phyloP scores from a whole-genome alignment of 2,113 vertebrate genomes.

The Rutilus rutilus region DNA sequence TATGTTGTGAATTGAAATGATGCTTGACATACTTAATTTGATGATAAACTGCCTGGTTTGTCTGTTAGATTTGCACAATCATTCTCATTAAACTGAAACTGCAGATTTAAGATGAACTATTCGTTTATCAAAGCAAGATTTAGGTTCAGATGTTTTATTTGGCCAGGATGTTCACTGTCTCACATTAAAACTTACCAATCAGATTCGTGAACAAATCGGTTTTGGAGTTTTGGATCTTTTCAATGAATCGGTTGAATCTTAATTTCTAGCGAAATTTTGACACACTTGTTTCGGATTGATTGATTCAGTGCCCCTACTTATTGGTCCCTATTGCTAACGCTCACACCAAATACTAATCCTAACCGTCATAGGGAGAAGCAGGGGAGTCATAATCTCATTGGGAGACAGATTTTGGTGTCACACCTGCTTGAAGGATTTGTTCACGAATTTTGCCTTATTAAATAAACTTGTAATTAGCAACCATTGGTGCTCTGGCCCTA shows the following conservation, averaged over 20 bases:
- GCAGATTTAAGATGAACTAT: not conserved
- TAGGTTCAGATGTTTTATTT: not conserved
- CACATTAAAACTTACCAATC: not conserved
- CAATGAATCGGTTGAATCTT: not conserved
- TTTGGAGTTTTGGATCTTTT: not conserved
- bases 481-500: too few relatives aligned
- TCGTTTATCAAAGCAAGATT: not conserved
- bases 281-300: too few relatives aligned
- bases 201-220: not conserved
- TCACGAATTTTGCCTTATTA: too few relatives aligned
- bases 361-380: too few relatives aligned
- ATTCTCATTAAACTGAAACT: constrained; percentile 1
- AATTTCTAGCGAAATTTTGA: too few relatives aligned
- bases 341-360: too few relatives aligned
- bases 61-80: not conserved
- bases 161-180: not conserved
- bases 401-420: too few relatives aligned
- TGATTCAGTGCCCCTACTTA: too few relatives aligned
- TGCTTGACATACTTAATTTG: not conserved
- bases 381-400: too few relatives aligned
- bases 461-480: not conserved
- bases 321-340: too few relatives aligned
- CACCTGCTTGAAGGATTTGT: not conserved
- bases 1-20: not conserved
- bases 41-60: not conserved